Evolutionary conservation across 2,888 invertebrate species (phyloP).

Genomic region (Cordilura impudica): DNA sequence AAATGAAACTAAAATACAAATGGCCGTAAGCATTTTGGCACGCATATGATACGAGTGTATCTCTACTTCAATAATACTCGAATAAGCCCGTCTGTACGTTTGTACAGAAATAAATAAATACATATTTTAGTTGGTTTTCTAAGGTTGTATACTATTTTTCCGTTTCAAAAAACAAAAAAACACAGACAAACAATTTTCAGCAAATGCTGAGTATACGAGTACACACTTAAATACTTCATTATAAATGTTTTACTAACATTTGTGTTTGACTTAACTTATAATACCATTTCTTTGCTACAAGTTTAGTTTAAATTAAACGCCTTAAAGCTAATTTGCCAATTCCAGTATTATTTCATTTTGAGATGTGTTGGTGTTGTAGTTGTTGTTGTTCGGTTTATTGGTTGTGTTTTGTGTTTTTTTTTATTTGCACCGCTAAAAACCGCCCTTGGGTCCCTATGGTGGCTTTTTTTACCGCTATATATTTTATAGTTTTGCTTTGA

Average conservation of each 20-base stretch:
- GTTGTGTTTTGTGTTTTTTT: constrained; percentile 12
- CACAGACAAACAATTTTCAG: not conserved
- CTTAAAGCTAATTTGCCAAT: constrained; percentile 48
- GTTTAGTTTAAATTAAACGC: constrained; percentile 26
- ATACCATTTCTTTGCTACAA: constrained; percentile 15
- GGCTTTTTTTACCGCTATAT: constrained; percentile 27
- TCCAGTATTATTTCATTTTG: constrained; percentile 7
- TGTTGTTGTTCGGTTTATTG: not conserved
- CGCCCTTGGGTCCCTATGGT: constrained; percentile 41
- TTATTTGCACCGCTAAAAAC: constrained; percentile 44
- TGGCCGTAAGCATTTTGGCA: constrained; percentile 19
- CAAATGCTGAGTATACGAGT: not conserved
- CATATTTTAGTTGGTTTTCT: constrained; percentile 3
- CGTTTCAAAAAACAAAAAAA: constrained; percentile 15
- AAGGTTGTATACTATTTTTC: constrained; percentile 31
- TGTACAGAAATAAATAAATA: too few species aligned
- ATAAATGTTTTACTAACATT: not conserved
- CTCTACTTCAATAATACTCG: too few species aligned
- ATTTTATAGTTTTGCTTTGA: not conserved
- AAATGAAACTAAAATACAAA: not conserved
- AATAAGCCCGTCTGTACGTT: too few species aligned
- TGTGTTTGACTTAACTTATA: not conserved
- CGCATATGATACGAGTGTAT: too few species aligned
- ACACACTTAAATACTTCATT: not conserved
- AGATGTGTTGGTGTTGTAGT: not conserved